Evolutionary conservation across 2,888 invertebrate genomes (phyloP).

Genomic region (Drosophila sordidula): DNA sequence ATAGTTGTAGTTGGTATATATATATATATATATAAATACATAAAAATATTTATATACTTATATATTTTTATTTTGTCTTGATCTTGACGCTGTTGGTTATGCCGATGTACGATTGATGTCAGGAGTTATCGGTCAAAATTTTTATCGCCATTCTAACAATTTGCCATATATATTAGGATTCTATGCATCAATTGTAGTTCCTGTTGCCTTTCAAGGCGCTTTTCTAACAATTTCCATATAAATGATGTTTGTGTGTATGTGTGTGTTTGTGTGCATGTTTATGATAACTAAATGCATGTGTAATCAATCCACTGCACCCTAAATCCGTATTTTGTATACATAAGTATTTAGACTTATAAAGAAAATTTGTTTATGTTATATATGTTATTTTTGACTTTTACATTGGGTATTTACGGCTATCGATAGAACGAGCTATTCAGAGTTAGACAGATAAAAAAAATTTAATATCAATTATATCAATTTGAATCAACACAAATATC

Average conservation of each 20-base stretch:
- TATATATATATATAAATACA: background rate
- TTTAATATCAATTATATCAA: no score
- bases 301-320: background rate
- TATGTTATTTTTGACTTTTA: background rate
- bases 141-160: background rate
- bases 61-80: slow-evolving; percentile 8
- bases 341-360: background rate
- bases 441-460: no score
- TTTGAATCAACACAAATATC: no score
- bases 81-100: slow-evolving; percentile 12
- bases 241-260: background rate
- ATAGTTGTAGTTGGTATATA: slow-evolving; percentile 14
- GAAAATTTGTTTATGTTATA: background rate
- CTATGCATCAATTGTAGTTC: background rate
- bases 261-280: background rate
- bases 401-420: slow-evolving; percentile 1
- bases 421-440: background rate
- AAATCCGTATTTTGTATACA: background rate
- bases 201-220: background rate
- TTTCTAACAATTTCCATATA: background rate
- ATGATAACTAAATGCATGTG: slow-evolving; percentile 2
- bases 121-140: slow-evolving; percentile 3
- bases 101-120: slow-evolving; percentile 5
- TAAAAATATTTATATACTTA: background rate
- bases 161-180: background rate